Percentiles rank a stretch among this genome's conserved stretches.
Conservation (phyloP, 2,113 vertebrate species). For the Vidua macroura region DNA sequence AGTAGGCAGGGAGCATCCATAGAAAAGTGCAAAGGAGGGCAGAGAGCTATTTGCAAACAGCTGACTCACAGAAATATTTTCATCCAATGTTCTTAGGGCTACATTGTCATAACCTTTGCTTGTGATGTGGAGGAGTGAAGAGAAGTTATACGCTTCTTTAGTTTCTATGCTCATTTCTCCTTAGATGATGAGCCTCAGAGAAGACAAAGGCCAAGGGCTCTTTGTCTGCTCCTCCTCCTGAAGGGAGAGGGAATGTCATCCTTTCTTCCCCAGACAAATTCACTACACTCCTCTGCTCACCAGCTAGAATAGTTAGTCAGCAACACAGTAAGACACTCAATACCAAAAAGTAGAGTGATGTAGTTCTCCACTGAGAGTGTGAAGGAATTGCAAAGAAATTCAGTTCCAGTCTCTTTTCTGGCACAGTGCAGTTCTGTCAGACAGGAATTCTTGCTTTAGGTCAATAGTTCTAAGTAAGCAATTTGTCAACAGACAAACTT, state of each 20-base stretch:
- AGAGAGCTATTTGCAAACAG: conserved; percentile 5
- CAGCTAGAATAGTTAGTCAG: background rate
- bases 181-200: background rate
- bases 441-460: background rate
- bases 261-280: background rate
- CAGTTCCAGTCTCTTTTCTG: background rate
- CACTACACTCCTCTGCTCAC: background rate
- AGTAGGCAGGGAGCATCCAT: background rate
- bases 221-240: background rate
- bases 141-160: background rate
- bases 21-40: background rate
- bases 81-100: background rate
- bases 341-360: background rate
- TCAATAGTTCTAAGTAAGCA: background rate
- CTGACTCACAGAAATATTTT: conserved; percentile 18
- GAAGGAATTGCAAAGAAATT: background rate
- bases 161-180: background rate
- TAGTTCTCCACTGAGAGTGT: background rate
- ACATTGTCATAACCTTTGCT: background rate
- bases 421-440: background rate
- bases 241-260: background rate
- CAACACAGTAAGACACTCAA: background rate
- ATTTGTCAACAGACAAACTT: background rate
- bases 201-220: background rate
- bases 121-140: background rate